phyloP scores from a whole-genome alignment of 2,113 vertebrate genomes.

The Calyptomena viridis region DNA sequence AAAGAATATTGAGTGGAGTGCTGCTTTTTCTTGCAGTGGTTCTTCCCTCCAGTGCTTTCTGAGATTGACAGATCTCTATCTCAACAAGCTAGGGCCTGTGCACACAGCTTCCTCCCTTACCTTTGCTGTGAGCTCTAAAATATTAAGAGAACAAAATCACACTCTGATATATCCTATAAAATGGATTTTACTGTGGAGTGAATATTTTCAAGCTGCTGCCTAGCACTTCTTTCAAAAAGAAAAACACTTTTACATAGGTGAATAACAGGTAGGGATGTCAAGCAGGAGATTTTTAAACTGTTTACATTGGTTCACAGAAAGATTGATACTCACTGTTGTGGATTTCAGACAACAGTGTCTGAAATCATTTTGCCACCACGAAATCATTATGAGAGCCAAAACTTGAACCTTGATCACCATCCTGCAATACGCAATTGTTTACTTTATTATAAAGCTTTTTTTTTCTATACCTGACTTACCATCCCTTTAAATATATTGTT shows the following conservation, averaged over 20 bases:
- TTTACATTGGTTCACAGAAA: background rate
- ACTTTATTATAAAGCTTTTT: background rate
- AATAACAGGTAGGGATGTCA: background rate
- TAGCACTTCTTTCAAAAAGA: background rate
- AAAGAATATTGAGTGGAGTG: background rate
- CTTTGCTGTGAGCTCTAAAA: background rate
- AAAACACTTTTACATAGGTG: background rate
- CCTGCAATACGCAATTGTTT: background rate
- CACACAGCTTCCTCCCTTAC: background rate
- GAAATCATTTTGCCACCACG: too few relatives aligned
- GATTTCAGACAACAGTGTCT: too few relatives aligned
- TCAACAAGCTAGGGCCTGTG: background rate
- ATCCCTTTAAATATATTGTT: background rate
- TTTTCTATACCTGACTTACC: background rate
- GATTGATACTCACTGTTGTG: background rate
- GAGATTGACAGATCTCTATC: background rate
- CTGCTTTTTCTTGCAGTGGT: background rate
- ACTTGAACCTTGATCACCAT: background rate
- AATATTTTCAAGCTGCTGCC: background rate
- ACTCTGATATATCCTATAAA: background rate
- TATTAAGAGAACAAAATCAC: background rate
- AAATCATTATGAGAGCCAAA: background rate
- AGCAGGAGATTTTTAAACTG: background rate
- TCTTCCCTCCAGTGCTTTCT: background rate
- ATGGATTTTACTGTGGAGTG: background rate